phyloP scores from a whole-genome alignment of 2,888 invertebrate species.

The Eupeodes luniger region DNA sequence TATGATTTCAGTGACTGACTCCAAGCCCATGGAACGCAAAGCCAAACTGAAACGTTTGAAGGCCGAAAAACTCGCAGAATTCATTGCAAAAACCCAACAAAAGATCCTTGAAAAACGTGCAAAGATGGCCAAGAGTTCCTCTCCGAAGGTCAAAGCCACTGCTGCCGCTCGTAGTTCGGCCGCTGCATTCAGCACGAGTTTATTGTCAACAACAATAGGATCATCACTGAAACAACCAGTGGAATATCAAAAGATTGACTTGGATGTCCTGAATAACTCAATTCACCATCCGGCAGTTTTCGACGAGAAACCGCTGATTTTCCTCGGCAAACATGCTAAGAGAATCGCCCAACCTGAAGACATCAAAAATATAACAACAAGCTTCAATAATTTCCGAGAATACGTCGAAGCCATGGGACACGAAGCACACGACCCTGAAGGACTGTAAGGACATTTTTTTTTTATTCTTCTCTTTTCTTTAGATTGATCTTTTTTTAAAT shows the following conservation, averaged over 20 bases:
- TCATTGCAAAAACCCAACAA: constrained; percentile 86
- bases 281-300: constrained; percentile 80
- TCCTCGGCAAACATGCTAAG: constrained; percentile 81
- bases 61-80: constrained; percentile 87
- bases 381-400: constrained; percentile 82
- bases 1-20: constrained; percentile 86
- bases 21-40: constrained; percentile 87
- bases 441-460: neutral
- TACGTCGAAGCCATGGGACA: constrained; percentile 81
- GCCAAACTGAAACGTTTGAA: constrained; percentile 88
- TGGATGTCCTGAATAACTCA: constrained; percentile 80
- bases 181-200: constrained; percentile 60
- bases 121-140: constrained; percentile 76
- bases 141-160: constrained; percentile 19
- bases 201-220: neutral
- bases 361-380: constrained; percentile 81
- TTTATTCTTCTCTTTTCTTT: no score
- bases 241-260: constrained; percentile 82
- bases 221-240: constrained; percentile 78
- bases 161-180: constrained; percentile 2
- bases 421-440: constrained; percentile 77
- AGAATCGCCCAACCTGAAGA: constrained; percentile 78
- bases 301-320: constrained; percentile 82
- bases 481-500: neutral
- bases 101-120: constrained; percentile 79